Base-by-base conservation (phyloP, 2,888 invertebrate genomes). In the Masnerella sp. region DNA sequence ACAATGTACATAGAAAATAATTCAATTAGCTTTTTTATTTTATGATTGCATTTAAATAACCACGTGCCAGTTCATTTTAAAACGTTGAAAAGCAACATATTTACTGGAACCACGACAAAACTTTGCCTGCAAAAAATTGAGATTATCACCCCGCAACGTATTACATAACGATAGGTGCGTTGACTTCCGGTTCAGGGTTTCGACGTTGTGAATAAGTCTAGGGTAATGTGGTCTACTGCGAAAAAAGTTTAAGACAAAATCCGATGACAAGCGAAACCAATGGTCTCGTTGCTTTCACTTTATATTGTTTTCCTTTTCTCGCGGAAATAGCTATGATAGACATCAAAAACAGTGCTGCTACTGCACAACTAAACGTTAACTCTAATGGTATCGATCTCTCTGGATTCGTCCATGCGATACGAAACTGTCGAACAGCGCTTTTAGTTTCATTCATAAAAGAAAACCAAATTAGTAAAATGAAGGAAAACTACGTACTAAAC, bases 231-330 rank as follows among this genome's bases (percentile, higher is more conserved):
- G 70, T 67, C 17, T 9, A 25, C 5, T 47, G 62, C 42, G 49
- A 62, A 70, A 74, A 74, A 75, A 74, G 45, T 45, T 32, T 22
- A 51, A 61, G 45, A 38, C 74, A 62, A 71, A 74, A 72, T 69
- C 49, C 52, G 67, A 64, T 73, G 76, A 73, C 73, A 73, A 51
- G 68, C 71, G 61, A 75, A 72, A 73, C 68, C 74, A 71, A 71
- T 75, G 75, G 68, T 75, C 71, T 43, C 70, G 51, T 45, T 40
- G 68, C 77, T 77, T 77, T 77, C 77, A 77, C 77, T 75, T 72
- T 47, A 64, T 68, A 71, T 77, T 74, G 73, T 77, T 65, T 77
- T 64, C 64, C 67, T 77, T 74, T 71, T 74, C 59, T 68, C 65
- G 52, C 73, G 75, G 75, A 75, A 77, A 77, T 58, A 67, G 25